A percentile compares a stretch with the other conserved stretches of the same genome.
These are phyloP conservation scores for Podabrus alpinus DNA, from an alignment of 2,888 invertebrate genomes.

Conservation along the genomic window DNA sequence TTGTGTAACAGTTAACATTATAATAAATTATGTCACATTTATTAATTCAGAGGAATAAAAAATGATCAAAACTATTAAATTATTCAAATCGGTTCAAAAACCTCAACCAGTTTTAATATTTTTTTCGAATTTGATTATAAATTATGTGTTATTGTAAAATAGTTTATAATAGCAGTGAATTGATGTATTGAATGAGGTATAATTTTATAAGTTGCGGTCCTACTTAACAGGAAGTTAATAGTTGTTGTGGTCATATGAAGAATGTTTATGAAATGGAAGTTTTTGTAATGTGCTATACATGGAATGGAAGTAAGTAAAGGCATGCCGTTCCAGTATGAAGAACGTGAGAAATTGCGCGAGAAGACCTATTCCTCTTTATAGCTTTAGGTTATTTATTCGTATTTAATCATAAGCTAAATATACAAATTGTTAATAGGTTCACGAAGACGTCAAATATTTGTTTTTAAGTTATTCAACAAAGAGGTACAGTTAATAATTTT, in stretches of 20 bases:
- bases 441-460: constrained; percentile 14
- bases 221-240: constrained; percentile 15
- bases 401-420: constrained; percentile 20
- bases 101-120: background rate
- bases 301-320: constrained; percentile 30
- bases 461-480: constrained; percentile 11
- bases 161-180: background rate
- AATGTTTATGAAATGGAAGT: constrained; percentile 22
- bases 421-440: constrained; percentile 5
- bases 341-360: constrained; percentile 30
- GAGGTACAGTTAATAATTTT: constrained; percentile 25
- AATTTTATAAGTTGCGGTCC: constrained; percentile 8
- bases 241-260: constrained; percentile 5
- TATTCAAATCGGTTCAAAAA: background rate
- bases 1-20: background rate
- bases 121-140: background rate
- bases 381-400: background rate
- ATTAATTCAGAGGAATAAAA: background rate
- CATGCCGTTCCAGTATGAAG: constrained; percentile 29
- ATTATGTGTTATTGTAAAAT: background rate
- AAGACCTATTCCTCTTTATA: background rate
- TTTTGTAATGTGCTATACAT: constrained; percentile 31
- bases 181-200: background rate
- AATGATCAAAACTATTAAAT: background rate
- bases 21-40: background rate